Percentiles rank a stretch among this genome's conserved stretches.
Evolutionary conservation across 2,113 vertebrate genomes (phyloP).

Genomic region (Bos taurus): ARS-UCD2.0 NC_037336.1:101446501-101447000

Average conservation of each 20-base stretch:
- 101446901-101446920: fast-evolving
- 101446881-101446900: neutral
- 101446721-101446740: neutral
- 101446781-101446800: neutral
- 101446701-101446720: fast-evolving
- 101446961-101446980: fast-evolving
- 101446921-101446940: neutral
- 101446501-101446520: neutral
- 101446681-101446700: neutral
- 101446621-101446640: neutral
- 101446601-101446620: neutral
- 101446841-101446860: no score
- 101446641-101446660: neutral
- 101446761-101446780: fast-evolving
- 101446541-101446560: neutral
- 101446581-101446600: neutral
- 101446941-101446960: fast-evolving
- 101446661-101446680: neutral
- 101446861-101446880: fast-evolving
- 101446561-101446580: neutral
- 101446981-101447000: fast-evolving
- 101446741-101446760: fast-evolving
- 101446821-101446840: neutral
- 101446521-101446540: fast-evolving
- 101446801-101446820: neutral